Conservation (phyloP, 2,888 invertebrate genomes). For the Acholoe squamosa region DNA sequence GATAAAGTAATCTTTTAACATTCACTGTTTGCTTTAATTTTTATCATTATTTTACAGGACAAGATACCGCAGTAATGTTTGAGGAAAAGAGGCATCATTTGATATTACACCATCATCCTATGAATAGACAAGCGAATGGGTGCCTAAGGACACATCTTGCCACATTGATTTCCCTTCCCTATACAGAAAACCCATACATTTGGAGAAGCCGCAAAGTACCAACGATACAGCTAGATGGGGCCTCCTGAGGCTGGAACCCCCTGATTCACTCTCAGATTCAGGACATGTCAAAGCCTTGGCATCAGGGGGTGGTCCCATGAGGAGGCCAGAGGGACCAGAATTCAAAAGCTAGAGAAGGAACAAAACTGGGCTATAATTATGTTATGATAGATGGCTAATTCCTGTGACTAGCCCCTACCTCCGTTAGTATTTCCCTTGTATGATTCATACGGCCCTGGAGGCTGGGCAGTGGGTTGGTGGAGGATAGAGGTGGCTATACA, state of each 20-base stretch:
- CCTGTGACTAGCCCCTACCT: neutral
- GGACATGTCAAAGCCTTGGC: too few relatives aligned
- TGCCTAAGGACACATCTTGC: neutral
- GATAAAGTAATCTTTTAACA: too few relatives aligned
- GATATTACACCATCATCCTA: neutral
- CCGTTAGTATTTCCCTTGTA: neutral
- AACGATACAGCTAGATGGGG: neutral
- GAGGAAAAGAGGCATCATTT: neutral
- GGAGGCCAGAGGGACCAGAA: neutral
- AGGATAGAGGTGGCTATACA: neutral
- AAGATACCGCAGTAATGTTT: too few relatives aligned
- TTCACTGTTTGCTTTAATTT: too few relatives aligned
- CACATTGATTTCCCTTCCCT: neutral
- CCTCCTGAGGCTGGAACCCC: neutral
- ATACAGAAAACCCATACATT: neutral
- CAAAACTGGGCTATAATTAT: neutral
- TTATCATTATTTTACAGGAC: too few relatives aligned
- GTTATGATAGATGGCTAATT: conserved; percentile 29
- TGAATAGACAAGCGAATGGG: neutral
- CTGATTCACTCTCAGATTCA: too few relatives aligned
- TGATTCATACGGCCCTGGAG: neutral
- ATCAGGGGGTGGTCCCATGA: neutral
- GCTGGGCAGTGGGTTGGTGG: neutral
- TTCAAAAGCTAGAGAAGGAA: neutral
- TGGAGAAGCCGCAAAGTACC: neutral